Evolutionary conservation across 1,140 invertebrate genomes (phyloP), one percentile per base, ranked within the genome.

Genomic region (Diuraphis noxia): DNA sequence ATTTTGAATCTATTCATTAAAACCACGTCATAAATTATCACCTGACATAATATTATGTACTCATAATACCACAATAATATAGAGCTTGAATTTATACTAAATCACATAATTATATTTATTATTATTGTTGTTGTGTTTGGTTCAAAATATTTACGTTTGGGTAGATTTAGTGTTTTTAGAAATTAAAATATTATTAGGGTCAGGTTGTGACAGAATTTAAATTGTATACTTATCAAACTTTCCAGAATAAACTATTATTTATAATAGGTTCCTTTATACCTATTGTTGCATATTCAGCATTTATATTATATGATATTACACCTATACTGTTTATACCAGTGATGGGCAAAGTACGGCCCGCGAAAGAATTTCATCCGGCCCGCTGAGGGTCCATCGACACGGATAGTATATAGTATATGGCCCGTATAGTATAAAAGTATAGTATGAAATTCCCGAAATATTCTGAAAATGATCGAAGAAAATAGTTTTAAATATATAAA

Each of bases 401-500:
- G 41, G 38, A 84, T 84, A 84, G 81, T 79, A n/a, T n/a, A n/a
- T n/a, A n/a, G n/a, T n/a, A 43, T 84, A 43, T 84, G 34, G 81
- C 21, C 81, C 3, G 63, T 72, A 30, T 30, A 72, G 63, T 56
- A 56, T 56, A 72, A 34, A 30, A n/a, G 9, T 77, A n/a, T n/a
- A n/a, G n/a, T n/a, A n/a, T n/a, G n/a, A n/a, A 82, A 82, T 82
- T 82, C 81, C 81, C 38, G 38, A 82, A 82, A 41, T 82, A 82
- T 82, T 82, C 81, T 41, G 38, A 82, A 82, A 82, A 41, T 82
- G 82, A 46, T 84, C 25, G 82, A 84, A 84, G 82, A 84, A 46
- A 84, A 84, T 84, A 84, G 82, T 84, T 84, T 46, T n/a, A 84
- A 84, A 84, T 84, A 46, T 84, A 43, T 84, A 43, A 46, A 84